Evolutionary conservation across 1,140 invertebrate genomes (phyloP), one percentile per base, ranked within the genome.

Genomic region (Meloidogyne exigua): DNA sequence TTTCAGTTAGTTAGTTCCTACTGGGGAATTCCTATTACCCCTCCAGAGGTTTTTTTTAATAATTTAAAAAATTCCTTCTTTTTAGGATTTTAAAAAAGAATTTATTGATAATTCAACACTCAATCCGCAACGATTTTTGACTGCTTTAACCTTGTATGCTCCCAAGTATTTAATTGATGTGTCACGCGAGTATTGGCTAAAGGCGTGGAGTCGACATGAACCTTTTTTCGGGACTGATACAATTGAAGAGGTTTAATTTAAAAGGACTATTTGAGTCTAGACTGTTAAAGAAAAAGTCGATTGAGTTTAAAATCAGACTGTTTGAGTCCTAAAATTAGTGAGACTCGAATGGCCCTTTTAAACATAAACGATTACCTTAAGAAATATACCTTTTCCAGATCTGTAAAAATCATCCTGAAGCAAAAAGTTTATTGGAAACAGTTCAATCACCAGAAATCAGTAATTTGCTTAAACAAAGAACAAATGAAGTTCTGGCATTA

Each of bases 101-200:
- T 44, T 71, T 32, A 9, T 71, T 15, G 28, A 15, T 36, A 32
- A 32, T 42, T 15, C 36, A 18, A 71, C 69, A 21, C 15, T 32
- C 21, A 71, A 71, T 71, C 69, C 69, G 3, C 36, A 64, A 71
- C 39, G 26, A 18, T 71, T 71, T 71, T 15, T 71, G 11, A 71
- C 69, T 0, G 36, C 69, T 0, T 12, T 71, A 11, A 1, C 11
- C 10, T 32, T 71, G 18, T 23, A 71, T 71, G 42, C 39, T 44
- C 26, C 21, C 7, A 1, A 71, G 18, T 71, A 49, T 71, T 44
- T 71, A 26, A 42, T 15, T 32, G 15, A 23, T 18, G 69, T 15
- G 2, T 71, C 69, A 21, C 69, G 69, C 11, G 39, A 71, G 25
- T 71, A 49, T 71, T 71, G 69, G 69, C 13, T 36, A 7, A 42